Conservation (phyloP, 2,888 invertebrate genomes). For the Agriotes lineatus region DNA sequence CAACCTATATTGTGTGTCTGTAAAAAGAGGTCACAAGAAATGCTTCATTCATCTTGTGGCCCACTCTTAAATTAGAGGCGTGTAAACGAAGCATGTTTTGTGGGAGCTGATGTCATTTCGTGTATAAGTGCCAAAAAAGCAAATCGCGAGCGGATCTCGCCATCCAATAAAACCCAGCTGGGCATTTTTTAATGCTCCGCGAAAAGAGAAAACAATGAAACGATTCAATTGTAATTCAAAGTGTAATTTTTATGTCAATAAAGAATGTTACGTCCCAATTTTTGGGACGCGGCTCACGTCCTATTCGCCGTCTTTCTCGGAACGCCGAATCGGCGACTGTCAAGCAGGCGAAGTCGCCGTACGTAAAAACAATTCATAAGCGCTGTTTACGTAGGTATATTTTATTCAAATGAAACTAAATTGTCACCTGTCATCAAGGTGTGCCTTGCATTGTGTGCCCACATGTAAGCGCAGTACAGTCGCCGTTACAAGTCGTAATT, state of each 20-base stretch:
- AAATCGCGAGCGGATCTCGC: too few relatives aligned
- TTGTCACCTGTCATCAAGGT: slow-evolving; percentile 55
- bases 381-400: slow-evolving; percentile 45
- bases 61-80: too few relatives aligned
- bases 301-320: slow-evolving; percentile 12
- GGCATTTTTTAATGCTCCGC: neutral
- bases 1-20: too few relatives aligned
- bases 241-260: slow-evolving; percentile 35
- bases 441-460: slow-evolving; percentile 53
- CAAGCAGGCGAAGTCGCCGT: neutral
- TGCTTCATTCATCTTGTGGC: too few relatives aligned
- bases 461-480: slow-evolving; percentile 44
- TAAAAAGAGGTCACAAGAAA: too few relatives aligned
- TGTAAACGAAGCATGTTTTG: neutral
- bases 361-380: slow-evolving; percentile 8
- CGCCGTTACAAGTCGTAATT: slow-evolving; percentile 39
- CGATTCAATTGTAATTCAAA: slow-evolving; percentile 37
- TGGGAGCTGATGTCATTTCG: too few relatives aligned
- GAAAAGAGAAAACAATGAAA: slow-evolving; percentile 36
- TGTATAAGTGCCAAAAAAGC: too few relatives aligned
- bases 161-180: too few relatives aligned
- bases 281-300: slow-evolving; percentile 13
- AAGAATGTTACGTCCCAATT: slow-evolving; percentile 35
- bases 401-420: slow-evolving; percentile 49
- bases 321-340: slow-evolving; percentile 16